Base-by-base conservation (phyloP, 2,888 invertebrate genomes). In the Neuroscelio doddi region DNA sequence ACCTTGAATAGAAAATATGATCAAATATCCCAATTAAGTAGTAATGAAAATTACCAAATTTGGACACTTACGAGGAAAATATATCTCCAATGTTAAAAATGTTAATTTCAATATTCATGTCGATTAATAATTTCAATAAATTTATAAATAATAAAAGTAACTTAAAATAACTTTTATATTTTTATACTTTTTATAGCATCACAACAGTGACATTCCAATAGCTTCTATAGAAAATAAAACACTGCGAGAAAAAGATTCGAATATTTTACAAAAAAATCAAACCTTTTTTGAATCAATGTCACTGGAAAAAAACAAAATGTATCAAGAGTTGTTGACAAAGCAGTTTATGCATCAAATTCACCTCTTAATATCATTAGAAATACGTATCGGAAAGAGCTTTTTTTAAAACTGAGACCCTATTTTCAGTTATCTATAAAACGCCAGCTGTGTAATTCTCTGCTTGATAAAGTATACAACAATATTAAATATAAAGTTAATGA, bases 311-410 rank as follows among this genome's bases (percentile, higher is more conserved):
- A 36, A 12, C n/a, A 3, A 36, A 12, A 10, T 12, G 1, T 36
- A 16, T 8, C 36, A 36, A 15, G 12, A 14, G 8, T 15, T 36
- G 12, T 14, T 51, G 7, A 44, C 45, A 32, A 53, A 29, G 53
- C 47, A 42, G 24, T 53, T 15, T 52, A 47, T 29, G 34, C 38
- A 3, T 47, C 47, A 1, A 53, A 36, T 2, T 5, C 21, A 9
- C 15, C 53, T 7, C 44, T 61, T 29, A 16, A 21, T 9, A 4
- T 52, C n/a, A 9, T 34, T 0, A 45, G 46, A 55, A 55, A 55
- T 14, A 16, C 45, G 7, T 51, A 38, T 32, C 51, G 50, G 38
- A 24, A 29, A 14, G 14, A 44, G 16, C 44, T 53, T 53, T 44
- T 53, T 29, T 1, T 16, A n/a, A 36, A 32, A 29, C 30, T 56